Conservation (phyloP, 2,888 invertebrate genomes). For the Halictus ligatus region DNA sequence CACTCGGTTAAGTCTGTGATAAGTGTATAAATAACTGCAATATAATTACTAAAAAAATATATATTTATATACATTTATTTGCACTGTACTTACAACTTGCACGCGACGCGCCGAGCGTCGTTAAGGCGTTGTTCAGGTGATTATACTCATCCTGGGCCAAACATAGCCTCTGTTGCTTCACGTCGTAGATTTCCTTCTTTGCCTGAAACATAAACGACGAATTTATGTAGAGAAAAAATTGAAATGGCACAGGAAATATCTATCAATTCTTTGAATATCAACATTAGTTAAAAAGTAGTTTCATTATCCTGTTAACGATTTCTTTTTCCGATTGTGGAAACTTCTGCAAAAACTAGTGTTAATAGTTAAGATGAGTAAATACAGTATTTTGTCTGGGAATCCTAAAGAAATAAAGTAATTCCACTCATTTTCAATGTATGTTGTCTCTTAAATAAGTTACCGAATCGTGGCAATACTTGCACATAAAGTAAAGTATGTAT, state of each 20-base stretch:
- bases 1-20: not conserved
- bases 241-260: not conserved
- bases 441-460: not conserved
- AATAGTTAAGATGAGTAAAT: not conserved
- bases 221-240: not conserved
- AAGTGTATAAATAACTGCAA: not conserved
- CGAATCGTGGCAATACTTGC: no score
- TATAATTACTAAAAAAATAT: not conserved
- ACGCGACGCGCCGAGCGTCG: slow-evolving; percentile 94
- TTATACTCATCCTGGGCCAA: slow-evolving; percentile 98
- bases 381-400: not conserved
- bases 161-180: slow-evolving; percentile 96
- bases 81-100: slow-evolving; percentile 92
- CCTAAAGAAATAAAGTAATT: not conserved
- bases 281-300: not conserved
- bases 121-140: slow-evolving; percentile 93
- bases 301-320: not conserved
- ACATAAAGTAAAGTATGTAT: not conserved
- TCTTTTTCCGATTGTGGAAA: not conserved
- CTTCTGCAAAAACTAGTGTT: not conserved
- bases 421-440: not conserved
- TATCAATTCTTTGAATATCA: not conserved
- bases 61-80: no score
- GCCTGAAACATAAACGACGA: slow-evolving; percentile 87
- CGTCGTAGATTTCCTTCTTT: slow-evolving; percentile 97